These are phyloP conservation scores for Mesodorylaimus sp. DNA, from an alignment of 2,888 invertebrate genomes.

Conservation along the genomic window DNA sequence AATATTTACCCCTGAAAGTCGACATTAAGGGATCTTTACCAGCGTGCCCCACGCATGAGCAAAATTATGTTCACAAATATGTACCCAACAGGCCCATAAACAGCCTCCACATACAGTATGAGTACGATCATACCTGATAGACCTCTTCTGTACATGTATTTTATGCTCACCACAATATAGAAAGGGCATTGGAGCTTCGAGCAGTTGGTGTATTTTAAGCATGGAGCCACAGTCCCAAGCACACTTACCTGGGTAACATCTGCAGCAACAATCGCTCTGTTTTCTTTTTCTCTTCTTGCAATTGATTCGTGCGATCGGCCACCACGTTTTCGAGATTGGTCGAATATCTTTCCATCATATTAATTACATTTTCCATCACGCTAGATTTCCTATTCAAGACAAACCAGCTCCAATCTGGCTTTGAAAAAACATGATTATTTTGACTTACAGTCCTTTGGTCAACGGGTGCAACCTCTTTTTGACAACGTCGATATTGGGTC, in stretches of 20 bases:
- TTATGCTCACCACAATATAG: no score
- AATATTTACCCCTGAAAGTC: no score
- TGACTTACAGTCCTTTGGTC: neutral
- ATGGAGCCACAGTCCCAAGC: neutral
- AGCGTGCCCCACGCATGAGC: no score
- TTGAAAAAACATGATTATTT: no score
- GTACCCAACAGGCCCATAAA: no score
- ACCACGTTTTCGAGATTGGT: constrained; percentile 81
- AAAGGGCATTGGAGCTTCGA: no score
- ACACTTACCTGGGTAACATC: constrained; percentile 34
- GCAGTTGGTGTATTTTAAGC: neutral
- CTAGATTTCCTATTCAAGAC: constrained; percentile 84
- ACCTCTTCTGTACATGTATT: no score
- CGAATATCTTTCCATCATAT: constrained; percentile 92
- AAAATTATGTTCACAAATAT: no score
- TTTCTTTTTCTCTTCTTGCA: constrained; percentile 86
- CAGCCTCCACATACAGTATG: no score
- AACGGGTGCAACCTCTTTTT: neutral
- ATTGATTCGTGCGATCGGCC: constrained; percentile 73
- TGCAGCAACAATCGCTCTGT: constrained; percentile 74
- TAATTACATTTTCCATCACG: constrained; percentile 93
- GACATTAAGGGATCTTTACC: no score
- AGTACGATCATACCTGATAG: no score
- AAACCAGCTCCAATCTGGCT: no score
- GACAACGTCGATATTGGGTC: neutral